Evolutionary conservation across 1,140 invertebrate species (phyloP), one percentile per base, ranked within the genome.

Genomic region (Lucilia cuprina): DNA sequence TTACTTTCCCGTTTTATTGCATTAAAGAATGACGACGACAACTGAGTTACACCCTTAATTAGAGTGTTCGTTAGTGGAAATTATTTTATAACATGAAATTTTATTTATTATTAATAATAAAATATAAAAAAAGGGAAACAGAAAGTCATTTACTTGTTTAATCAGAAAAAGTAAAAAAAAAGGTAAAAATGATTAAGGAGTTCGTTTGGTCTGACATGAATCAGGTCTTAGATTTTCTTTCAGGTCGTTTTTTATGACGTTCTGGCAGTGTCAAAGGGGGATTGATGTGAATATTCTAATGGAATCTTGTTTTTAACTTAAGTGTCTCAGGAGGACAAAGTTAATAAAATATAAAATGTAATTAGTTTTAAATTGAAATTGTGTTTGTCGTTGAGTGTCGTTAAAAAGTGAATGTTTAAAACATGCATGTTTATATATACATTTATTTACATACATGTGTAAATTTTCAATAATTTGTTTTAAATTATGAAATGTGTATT

Each of bases 81-180:
- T 80, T 80, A 80, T 80, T 80, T 80, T 80, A 49, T 50, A 49
- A 80, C 77, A 80, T 80, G 77, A 80, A 80, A 80, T 21, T 80
- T 80, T 80, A 80, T 80, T 49, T 49, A 19, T 80, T 14, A 19
- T 80, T 78, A 78, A 78, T 19, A 78, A n/a, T n/a, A 30, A 30
- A 30, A 30, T 30, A 30, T 30, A 80, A 70, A 70, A 25, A 70
- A 70, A 70, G 14, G 25, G 25, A 30, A 30, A 17, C 3, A 60
- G 55, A 60, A 78, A 49, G 41, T 80, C 77, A 80, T 80, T 80
- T 80, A 30, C 77, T 80, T 80, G 19, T 10, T 21, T 80, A 80
- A 80, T 80, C 41, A 80, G 12, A 80, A 80, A 80, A 21, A 17
- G 25, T 30, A 30, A 12, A 80, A 30, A 12, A 80, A 41, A 41